A percentile compares a stretch with the other conserved stretches of the same genome.
These are phyloP conservation scores for Colius striatus DNA, from an alignment of 2,113 vertebrate genomes.

Conservation along the genomic window DNA sequence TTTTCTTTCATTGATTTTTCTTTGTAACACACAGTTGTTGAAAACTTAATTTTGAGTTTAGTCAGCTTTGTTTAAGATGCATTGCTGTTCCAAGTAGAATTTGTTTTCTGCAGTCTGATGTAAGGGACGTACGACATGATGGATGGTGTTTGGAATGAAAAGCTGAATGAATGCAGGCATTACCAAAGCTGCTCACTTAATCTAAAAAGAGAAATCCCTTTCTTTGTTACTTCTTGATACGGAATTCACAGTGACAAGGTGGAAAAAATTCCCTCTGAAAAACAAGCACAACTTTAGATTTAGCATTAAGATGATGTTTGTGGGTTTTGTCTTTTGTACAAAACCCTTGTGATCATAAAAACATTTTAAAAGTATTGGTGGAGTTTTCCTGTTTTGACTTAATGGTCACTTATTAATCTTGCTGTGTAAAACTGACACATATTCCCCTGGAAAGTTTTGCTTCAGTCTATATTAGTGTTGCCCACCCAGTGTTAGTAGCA, in stretches of 20 bases:
- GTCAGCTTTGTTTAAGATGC: slow-evolving; percentile 59
- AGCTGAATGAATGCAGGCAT: slow-evolving; percentile 29
- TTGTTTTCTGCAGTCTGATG: background rate
- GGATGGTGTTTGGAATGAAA: slow-evolving; percentile 63
- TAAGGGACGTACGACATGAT: slow-evolving; percentile 29
- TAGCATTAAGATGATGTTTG: background rate
- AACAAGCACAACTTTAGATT: background rate
- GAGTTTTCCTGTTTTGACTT: background rate
- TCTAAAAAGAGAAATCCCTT: slow-evolving; percentile 24
- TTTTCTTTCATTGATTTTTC: slow-evolving; percentile 70
- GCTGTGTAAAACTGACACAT: background rate
- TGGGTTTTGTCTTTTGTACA: background rate
- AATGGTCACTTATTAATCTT: background rate
- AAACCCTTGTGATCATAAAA: background rate
- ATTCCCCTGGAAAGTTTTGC: background rate
- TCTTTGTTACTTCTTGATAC: slow-evolving; percentile 13
- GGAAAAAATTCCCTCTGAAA: background rate
- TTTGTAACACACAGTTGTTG: slow-evolving; percentile 30
- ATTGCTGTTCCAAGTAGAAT: slow-evolving; percentile 40
- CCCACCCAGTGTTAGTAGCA: background rate
- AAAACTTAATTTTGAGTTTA: slow-evolving; percentile 66
- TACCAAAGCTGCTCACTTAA: background rate
- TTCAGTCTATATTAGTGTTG: background rate
- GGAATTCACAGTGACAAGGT: background rate
- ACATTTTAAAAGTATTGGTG: background rate